A percentile compares a stretch with the other conserved stretches of the same genome.
These are phyloP conservation scores for Sebastes baramenuke DNA, from an alignment of 2,797 vertebrate genomes.

Conservation along the genomic window DNA sequence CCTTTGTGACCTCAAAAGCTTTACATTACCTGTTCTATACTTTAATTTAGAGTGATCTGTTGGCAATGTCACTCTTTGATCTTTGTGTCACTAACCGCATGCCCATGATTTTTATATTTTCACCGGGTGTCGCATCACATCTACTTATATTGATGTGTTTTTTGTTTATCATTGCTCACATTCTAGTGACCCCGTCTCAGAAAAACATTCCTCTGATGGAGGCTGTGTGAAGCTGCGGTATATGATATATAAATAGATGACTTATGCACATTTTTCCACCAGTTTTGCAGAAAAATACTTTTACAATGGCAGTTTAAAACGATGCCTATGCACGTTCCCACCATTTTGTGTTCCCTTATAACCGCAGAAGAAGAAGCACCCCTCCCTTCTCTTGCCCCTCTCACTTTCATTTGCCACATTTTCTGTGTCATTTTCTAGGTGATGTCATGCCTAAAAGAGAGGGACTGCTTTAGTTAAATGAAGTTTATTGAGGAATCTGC, in stretches of 20 bases:
- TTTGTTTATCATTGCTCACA: slow-evolving; percentile 40
- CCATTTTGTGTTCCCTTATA: slow-evolving; percentile 49
- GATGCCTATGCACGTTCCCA: slow-evolving; percentile 55
- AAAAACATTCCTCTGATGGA: slow-evolving; percentile 53
- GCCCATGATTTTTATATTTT: slow-evolving; percentile 26
- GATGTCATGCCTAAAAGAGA: slow-evolving; percentile 70
- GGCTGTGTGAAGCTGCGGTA: slow-evolving; percentile 19
- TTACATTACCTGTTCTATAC: slow-evolving; percentile 37
- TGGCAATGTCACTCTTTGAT: neutral
- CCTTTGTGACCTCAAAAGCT: slow-evolving; percentile 48
- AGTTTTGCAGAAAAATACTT: slow-evolving; percentile 55
- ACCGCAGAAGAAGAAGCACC: slow-evolving; percentile 54
- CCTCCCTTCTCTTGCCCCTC: slow-evolving; percentile 59
- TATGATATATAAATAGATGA: slow-evolving; percentile 55
- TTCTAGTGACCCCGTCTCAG: slow-evolving; percentile 36
- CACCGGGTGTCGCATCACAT: slow-evolving; percentile 34
- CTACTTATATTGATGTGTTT: slow-evolving; percentile 22
- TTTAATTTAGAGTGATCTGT: slow-evolving; percentile 22
- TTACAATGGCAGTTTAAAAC: slow-evolving; percentile 59
- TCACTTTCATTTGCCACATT: slow-evolving; percentile 74
- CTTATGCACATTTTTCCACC: slow-evolving; percentile 51
- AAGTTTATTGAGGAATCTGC: slow-evolving; percentile 73
- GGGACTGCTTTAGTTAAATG: slow-evolving; percentile 61
- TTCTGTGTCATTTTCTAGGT: slow-evolving; percentile 67
- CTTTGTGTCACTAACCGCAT: slow-evolving; percentile 2